Evolutionary conservation across 2,888 invertebrate species (phyloP).

Genomic region (Trisateles emortualis): DNA sequence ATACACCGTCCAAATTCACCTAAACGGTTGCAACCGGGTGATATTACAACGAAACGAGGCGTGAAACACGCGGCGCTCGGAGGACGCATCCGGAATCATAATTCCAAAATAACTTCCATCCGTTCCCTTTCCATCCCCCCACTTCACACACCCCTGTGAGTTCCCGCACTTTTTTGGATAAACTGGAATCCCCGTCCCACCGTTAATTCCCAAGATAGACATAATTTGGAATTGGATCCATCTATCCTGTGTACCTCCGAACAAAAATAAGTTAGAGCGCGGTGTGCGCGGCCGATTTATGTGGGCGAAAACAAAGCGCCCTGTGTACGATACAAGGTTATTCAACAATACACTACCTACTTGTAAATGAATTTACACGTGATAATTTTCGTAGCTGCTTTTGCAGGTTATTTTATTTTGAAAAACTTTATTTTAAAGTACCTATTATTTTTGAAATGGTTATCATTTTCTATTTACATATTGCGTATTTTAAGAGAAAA

Average conservation of each 20-base stretch:
- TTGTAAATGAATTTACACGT: conserved; percentile 31
- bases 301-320: conserved; percentile 76
- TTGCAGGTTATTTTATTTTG: conserved; percentile 2
- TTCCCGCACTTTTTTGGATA: conserved; percentile 80
- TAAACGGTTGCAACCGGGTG: conserved; percentile 73
- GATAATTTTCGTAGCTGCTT: conserved; percentile 1
- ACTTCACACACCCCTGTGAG: conserved; percentile 51
- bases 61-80: conserved; percentile 81
- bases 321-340: conserved; percentile 53
- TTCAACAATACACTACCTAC: conserved; percentile 45
- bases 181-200: conserved; percentile 84
- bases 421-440: neutral
- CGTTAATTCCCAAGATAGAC: conserved; percentile 87
- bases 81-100: conserved; percentile 86
- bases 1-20: conserved; percentile 65
- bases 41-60: conserved; percentile 82
- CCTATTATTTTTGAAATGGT: too few species aligned
- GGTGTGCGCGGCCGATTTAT: conserved; percentile 73
- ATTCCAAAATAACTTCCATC: conserved; percentile 85
- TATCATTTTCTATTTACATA: too few species aligned
- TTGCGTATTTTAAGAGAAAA: too few species aligned
- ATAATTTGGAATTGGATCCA: conserved; percentile 88
- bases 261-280: conserved; percentile 82
- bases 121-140: conserved; percentile 62
- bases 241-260: conserved; percentile 84